Percentiles rank a stretch among this genome's conserved stretches.
Conservation (phyloP, 2,888 invertebrate genomes). For the Lasioglossum zephyrum region DNA sequence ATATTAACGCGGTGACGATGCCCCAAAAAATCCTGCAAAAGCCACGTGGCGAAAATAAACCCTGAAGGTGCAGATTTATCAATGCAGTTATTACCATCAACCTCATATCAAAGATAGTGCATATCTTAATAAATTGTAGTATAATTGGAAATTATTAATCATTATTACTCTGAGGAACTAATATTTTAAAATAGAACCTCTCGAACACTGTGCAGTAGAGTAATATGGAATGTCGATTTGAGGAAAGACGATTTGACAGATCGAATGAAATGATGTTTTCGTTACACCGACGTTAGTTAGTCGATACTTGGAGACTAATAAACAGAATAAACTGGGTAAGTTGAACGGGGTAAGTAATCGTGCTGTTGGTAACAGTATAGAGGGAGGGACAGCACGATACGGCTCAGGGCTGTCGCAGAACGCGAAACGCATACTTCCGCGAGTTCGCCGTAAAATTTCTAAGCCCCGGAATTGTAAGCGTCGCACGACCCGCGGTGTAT, state of each 20-base stretch:
- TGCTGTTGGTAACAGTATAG: background rate
- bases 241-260: background rate
- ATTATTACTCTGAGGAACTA: background rate
- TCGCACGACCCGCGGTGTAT: slow-evolving; percentile 42
- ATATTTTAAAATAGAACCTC: background rate
- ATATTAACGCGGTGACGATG: background rate
- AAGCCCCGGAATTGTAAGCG: slow-evolving; percentile 55
- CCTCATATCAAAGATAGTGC: background rate
- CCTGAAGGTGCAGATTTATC: background rate
- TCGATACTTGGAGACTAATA: background rate
- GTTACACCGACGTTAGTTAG: background rate
- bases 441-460: slow-evolving; percentile 65
- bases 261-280: background rate
- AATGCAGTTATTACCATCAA: background rate
- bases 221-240: background rate
- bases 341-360: background rate
- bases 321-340: background rate
- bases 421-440: slow-evolving; percentile 50
- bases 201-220: background rate
- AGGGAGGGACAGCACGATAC: background rate
- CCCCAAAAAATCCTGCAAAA: background rate
- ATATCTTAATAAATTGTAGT: background rate
- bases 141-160: too few relatives aligned
- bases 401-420: slow-evolving; percentile 42
- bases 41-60: background rate